Evolutionary conservation across 2,113 vertebrate genomes (phyloP).

Genomic region (Axis porcinus): DNA sequence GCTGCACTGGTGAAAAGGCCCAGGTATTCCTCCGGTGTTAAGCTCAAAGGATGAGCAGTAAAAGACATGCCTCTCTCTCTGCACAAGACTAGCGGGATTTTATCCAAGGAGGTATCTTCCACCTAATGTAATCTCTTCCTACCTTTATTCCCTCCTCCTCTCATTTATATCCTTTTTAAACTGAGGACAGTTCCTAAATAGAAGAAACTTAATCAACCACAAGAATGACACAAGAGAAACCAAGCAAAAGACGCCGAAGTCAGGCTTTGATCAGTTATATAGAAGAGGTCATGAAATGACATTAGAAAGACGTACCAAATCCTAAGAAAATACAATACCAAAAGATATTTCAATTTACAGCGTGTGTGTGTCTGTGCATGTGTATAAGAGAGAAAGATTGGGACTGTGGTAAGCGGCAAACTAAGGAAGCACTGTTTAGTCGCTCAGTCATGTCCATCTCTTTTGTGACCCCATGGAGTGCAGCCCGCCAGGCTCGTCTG

Average conservation of each 20-base stretch:
- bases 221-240: neutral
- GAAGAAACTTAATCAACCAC: neutral
- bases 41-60: neutral
- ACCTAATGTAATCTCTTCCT: slow-evolving; percentile 12
- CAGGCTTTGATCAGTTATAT: neutral
- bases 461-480: neutral
- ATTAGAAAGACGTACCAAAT: neutral
- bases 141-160: neutral
- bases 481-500: neutral
- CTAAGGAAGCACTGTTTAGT: neutral
- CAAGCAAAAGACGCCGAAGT: neutral
- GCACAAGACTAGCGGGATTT: slow-evolving; percentile 26
- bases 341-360: neutral
- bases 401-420: neutral
- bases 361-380: neutral
- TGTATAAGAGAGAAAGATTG: neutral
- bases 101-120: neutral
- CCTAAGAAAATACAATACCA: neutral
- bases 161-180: neutral
- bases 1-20: neutral
- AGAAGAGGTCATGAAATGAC: neutral
- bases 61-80: neutral
- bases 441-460: neutral
- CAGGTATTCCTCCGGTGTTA: neutral
- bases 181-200: neutral